Conservation (phyloP, 2,888 invertebrate species). For the Frankliniella intonsa region DNA sequence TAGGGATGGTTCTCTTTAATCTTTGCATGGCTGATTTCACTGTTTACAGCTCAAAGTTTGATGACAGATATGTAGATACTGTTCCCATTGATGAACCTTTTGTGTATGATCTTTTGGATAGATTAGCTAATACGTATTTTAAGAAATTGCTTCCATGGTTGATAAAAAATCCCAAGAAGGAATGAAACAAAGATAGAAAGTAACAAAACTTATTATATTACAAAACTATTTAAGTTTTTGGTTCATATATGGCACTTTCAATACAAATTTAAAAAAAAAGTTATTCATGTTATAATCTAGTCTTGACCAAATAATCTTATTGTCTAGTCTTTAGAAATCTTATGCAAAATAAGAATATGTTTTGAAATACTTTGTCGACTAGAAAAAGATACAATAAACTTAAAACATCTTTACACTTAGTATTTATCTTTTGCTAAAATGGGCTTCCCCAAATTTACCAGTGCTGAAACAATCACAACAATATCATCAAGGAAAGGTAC, state of each 20-base stretch:
- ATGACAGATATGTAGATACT: neutral
- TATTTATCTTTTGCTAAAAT: neutral
- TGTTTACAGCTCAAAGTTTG: neutral
- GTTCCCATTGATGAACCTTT: neutral
- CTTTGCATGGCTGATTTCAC: neutral
- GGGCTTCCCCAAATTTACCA: neutral
- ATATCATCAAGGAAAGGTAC: neutral
- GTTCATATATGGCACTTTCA: neutral
- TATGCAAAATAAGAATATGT: too few relatives aligned
- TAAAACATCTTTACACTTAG: neutral
- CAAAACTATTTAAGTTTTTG: neutral
- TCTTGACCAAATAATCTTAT: too few relatives aligned
- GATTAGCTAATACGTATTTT: neutral
- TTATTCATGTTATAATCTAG: too few relatives aligned
- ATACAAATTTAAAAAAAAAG: too few relatives aligned
- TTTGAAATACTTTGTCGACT: neutral
- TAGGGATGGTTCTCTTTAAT: neutral
- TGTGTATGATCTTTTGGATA: neutral
- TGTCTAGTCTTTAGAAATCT: too few relatives aligned
- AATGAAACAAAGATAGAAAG: neutral
- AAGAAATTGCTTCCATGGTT: neutral
- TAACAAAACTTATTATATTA: neutral
- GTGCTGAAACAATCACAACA: neutral
- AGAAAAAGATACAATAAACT: neutral
- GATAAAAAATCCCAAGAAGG: neutral